Percentiles rank a stretch among this genome's conserved stretches.
Evolutionary conservation across 2,113 vertebrate genomes (phyloP).

Genomic region (Mesitornis unicolor): DNA sequence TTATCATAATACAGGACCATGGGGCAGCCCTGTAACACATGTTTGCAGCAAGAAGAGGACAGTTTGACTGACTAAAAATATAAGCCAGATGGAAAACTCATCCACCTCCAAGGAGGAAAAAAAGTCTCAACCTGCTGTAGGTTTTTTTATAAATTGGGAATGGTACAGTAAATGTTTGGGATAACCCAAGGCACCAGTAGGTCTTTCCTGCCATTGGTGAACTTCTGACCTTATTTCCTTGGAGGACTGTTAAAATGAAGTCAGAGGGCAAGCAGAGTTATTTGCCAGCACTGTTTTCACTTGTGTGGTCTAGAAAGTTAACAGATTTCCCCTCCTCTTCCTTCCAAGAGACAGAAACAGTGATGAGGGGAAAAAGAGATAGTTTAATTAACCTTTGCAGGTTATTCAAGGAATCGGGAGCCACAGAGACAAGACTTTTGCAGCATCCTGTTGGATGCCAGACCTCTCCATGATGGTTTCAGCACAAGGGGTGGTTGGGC

Average conservation of each 20-base stretch:
- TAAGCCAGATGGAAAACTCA: conserved; percentile 75
- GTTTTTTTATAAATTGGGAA: conserved; percentile 73
- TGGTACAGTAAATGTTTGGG: conserved; percentile 74
- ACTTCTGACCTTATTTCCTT: conserved; percentile 90
- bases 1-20: conserved; percentile 61
- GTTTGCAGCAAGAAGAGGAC: conserved; percentile 58
- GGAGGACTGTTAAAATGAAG: conserved; percentile 88
- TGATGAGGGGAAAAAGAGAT: conserved; percentile 6
- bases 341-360: conserved; percentile 57
- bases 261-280: conserved; percentile 91
- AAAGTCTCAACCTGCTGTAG: conserved; percentile 45
- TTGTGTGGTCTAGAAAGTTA: conserved; percentile 96
- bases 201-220: conserved; percentile 89
- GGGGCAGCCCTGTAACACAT: conserved; percentile 73
- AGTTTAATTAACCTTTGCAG: not conserved
- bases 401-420: not conserved
- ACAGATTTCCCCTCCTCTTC: conserved; percentile 50
- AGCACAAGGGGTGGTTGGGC: not conserved
- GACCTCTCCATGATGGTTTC: not conserved
- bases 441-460: not conserved
- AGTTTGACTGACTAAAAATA: conserved; percentile 65
- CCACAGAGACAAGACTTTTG: not conserved
- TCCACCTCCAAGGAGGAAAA: conserved; percentile 36
- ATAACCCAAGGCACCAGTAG: conserved; percentile 77
- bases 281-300: conserved; percentile 85